These are phyloP conservation scores for Sipha maydis DNA, from an alignment of 2,888 invertebrate species.

Conservation along the genomic window DNA sequence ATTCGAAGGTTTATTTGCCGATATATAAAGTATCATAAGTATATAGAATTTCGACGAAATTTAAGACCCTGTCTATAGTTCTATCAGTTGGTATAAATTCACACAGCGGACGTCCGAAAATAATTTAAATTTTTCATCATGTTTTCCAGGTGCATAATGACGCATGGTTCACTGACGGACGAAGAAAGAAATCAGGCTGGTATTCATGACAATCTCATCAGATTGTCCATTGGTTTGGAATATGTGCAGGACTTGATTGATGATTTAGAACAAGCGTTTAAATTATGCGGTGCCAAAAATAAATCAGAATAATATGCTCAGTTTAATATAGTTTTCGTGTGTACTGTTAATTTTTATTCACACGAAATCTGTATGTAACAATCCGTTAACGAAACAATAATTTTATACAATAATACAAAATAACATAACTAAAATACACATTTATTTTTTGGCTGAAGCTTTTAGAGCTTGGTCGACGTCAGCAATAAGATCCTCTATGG, in stretches of 20 bases:
- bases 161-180: constrained; percentile 89
- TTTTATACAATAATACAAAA: constrained; percentile 17
- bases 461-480: constrained; percentile 87
- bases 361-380: not conserved
- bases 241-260: constrained; percentile 83
- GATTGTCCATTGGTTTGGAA: constrained; percentile 92
- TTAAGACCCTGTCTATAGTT: no score
- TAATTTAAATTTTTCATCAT: no score
- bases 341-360: not conserved
- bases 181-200: constrained; percentile 78
- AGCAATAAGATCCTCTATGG: constrained; percentile 82
- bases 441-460: constrained; percentile 65
- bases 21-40: no score
- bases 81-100: no score
- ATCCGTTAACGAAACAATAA: not conserved
- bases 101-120: no score
- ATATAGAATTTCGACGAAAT: no score
- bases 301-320: not conserved
- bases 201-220: constrained; percentile 84
- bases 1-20: no score
- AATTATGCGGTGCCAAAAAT: constrained; percentile 21
- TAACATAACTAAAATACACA: not conserved
- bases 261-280: constrained; percentile 81
- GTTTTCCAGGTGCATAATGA: constrained; percentile 83
- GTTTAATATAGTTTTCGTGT: not conserved